Base-by-base conservation (phyloP, 2,113 vertebrate genomes). In the Gila orcuttii region DNA sequence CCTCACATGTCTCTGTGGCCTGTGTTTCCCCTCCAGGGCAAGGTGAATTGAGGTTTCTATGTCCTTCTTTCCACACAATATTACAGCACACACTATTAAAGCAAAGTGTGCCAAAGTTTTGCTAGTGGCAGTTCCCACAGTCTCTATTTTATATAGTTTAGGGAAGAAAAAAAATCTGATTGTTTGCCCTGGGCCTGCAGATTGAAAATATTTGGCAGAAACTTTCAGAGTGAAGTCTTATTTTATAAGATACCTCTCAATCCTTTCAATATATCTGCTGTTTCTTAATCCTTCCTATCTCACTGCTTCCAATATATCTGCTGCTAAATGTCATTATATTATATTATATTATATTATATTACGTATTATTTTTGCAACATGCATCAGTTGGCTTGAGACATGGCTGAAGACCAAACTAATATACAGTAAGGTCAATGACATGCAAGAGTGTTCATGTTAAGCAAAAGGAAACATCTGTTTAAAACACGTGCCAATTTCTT, bases 1-100 rank as follows among this genome's bases (percentile, higher is more conserved):
- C 64, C 69, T 83, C 68, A 79, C 39, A 55, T 69, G 74, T 82
- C 80, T 86, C 36, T 89, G 78, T 82, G 39, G 79, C 39, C 74
- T 64, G 71, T 88, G 71, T 89, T 73, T 90, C 59, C 83, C 91
- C 90, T 90, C 80, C 57, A 89, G 92, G 89, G 83, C 85, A 86
- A 86, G 87, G 83, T 86, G 90, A 93, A 91, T 90, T 92, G 87
- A 92, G 90, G 92, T 93, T 93, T 93, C 90, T 82, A 64, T 92
- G 93, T 93, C 92, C 92, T 94, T 88, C 89, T 94, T 94, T 95
- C 90, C 88, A 93, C 91, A 92, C 86, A 69, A 86, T 90, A 92
- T 94, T 91, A 93, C 69, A 84, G 57, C 52, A 85, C 73, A 85
- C 64, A 82, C 86, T 82, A 89, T 90, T 88, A 90, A 89, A 83